Percentiles rank a stretch among this genome's conserved stretches.
Conservation (phyloP, 2,797 vertebrate species). For the Protosalanx chinensis region DNA sequence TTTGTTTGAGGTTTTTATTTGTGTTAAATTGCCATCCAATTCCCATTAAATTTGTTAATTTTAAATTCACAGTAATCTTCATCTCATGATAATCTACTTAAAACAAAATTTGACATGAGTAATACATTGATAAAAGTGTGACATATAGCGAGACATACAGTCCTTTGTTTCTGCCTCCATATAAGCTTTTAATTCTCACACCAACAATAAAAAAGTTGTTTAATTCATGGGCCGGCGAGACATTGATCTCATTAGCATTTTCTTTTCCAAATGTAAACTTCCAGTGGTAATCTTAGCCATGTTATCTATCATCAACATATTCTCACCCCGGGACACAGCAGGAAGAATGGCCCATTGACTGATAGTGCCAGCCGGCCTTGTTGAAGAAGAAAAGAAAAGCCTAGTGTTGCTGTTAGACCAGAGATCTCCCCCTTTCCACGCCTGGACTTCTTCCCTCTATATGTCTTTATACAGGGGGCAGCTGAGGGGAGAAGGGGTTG, state of each 20-base stretch:
- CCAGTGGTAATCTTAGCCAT: conserved; percentile 66
- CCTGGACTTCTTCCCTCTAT: conserved; percentile 53
- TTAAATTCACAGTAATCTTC: too few species aligned
- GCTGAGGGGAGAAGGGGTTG: conserved; percentile 26
- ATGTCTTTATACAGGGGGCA: conserved; percentile 73
- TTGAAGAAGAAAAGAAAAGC: conserved; percentile 65
- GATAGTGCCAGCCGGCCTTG: conserved; percentile 59
- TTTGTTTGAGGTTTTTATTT: too few species aligned
- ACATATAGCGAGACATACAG: too few species aligned
- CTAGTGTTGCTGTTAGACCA: conserved; percentile 43
- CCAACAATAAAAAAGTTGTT: too few species aligned
- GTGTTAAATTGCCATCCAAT: too few species aligned
- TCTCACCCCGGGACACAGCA: conserved; percentile 66
- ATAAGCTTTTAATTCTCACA: too few species aligned
- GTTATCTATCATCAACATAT: conserved; percentile 69
- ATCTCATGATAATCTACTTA: too few species aligned
- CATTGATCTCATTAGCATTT: not conserved
- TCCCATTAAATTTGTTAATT: too few species aligned
- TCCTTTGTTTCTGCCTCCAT: too few species aligned
- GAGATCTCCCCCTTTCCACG: conserved; percentile 32
- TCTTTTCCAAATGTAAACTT: conserved; percentile 33
- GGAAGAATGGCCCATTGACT: conserved; percentile 72
- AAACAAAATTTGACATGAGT: too few species aligned
- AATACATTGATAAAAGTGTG: too few species aligned
- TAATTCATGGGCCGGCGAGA: not conserved